Base-by-base conservation (phyloP, 2,888 invertebrate species). In the Alviniconcha strummeri region DNA sequence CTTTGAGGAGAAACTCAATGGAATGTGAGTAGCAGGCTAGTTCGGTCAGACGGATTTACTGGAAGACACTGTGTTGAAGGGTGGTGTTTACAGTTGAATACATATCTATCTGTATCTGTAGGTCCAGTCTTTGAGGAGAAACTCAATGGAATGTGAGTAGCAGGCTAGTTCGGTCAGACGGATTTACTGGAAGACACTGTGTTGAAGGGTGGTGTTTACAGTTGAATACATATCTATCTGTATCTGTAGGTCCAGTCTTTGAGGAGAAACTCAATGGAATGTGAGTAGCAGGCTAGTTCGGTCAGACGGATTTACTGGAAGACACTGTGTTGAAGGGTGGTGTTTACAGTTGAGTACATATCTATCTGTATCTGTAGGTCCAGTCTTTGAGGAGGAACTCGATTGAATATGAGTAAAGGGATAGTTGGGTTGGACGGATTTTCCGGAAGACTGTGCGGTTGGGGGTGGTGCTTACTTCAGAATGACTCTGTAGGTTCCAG, bases 101-200 rank as follows among this genome's bases (percentile, higher is more conserved):
- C 83, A 75, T 74, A 84, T 83, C 64, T 84, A 85, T 52, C 83
- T 85, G 76, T 83, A 85, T 15, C 80, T 84, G 56, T 83, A 84
- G 54, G 84, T 86, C 86, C 86, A 11, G 76, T 86, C 60, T 86
- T 85, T 75, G 86, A 86, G 82, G 86, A 86, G 82, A 83, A 83
- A 60, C 85, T 86, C 60, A 84, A 83, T 54, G 84, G 85, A 82
- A 84, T 57, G 85, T 86, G 57, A 83, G 86, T 85, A 74, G 7
- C n/a, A n/a, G n/a, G n/a, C n/a, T n/a, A 64, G 64, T n/a, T n/a
- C n/a, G n/a, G n/a, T n/a, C n/a, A 82, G 55, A 8, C 55, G 8
- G 83, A 83, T 56, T 69, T 75, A 15, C 83, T 85, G 71, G 84
- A 84, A 15, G 77, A 76, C 56, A 71, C 78, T n/a, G 82, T 78